Evolutionary conservation across 2,113 vertebrate species (phyloP).

Genomic region (Myiozetetes cayanensis): DNA sequence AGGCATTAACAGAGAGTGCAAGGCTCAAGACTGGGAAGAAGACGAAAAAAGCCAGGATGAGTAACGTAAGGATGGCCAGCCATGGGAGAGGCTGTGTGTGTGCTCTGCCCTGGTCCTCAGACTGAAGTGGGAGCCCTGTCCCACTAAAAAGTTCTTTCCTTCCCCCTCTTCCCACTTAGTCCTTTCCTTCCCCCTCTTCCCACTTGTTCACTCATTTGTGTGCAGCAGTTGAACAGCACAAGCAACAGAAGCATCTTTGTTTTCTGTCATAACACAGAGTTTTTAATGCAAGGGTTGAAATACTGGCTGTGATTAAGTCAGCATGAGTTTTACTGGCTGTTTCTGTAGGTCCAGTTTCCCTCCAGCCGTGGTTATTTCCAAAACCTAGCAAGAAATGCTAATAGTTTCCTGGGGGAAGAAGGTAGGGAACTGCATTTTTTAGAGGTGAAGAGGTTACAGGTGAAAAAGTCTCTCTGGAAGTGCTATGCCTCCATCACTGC

Average conservation of each 20-base stretch:
- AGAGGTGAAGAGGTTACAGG: background rate
- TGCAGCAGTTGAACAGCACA: background rate
- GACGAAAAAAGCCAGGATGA: background rate
- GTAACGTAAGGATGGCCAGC: rapidly evolving
- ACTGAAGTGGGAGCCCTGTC: background rate
- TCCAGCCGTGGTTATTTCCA: background rate
- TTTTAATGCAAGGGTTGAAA: background rate
- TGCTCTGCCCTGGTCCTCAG: background rate
- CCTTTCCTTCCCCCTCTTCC: background rate
- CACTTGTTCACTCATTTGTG: background rate
- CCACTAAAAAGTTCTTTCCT: background rate
- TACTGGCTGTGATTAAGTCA: background rate
- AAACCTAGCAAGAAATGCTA: rapidly evolving
- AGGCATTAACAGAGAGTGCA: background rate
- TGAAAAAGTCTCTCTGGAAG: background rate
- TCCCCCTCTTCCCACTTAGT: background rate
- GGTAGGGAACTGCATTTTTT: background rate
- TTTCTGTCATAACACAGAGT: background rate
- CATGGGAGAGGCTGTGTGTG: rapidly evolving
- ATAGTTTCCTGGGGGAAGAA: background rate
- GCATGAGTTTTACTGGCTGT: background rate
- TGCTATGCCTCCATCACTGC: background rate
- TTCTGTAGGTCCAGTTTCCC: background rate
- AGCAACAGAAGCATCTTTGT: background rate
- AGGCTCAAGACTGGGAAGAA: background rate